Percentiles rank a stretch among this genome's conserved stretches.
phyloP scores from a whole-genome alignment of 1,140 invertebrate species.

The Littorina saxatilis region DNA sequence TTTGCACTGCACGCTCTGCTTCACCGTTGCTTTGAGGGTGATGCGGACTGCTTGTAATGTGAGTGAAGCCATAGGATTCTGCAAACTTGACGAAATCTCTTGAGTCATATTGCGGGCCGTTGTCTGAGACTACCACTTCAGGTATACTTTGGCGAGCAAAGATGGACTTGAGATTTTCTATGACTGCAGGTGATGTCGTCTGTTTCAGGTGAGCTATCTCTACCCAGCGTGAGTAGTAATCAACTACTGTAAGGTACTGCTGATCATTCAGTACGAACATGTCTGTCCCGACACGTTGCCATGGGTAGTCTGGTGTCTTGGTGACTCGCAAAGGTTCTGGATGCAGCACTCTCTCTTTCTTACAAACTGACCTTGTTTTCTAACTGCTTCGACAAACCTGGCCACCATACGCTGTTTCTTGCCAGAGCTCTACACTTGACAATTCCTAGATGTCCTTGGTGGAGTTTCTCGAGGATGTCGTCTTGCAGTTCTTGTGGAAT shows the following conservation, averaged over 20 bases:
- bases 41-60: conserved; percentile 39
- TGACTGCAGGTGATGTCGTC: not conserved
- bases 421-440: not conserved
- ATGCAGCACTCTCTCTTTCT: not conserved
- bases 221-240: not conserved
- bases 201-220: conserved; percentile 38
- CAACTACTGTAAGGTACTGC: not conserved
- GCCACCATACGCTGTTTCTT: not conserved
- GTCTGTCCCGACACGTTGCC: not conserved
- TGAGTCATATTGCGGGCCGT: conserved; percentile 74
- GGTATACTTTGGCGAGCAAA: conserved; percentile 29
- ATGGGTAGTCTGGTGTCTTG: not conserved
- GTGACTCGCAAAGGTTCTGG: not conserved
- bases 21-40: conserved; percentile 26
- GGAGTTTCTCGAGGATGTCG: not conserved
- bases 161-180: not conserved
- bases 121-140: conserved; percentile 74
- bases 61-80: conserved; percentile 69
- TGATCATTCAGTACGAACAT: not conserved
- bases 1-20: conserved; percentile 52
- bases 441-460: not conserved
- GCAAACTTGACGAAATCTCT: conserved; percentile 73
- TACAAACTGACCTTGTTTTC: not conserved
- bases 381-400: not conserved
- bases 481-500: not conserved